Evolutionary conservation across 2,113 vertebrate species (phyloP), one percentile per base, ranked within the genome.

Genomic region (Podilymbus podiceps): DNA sequence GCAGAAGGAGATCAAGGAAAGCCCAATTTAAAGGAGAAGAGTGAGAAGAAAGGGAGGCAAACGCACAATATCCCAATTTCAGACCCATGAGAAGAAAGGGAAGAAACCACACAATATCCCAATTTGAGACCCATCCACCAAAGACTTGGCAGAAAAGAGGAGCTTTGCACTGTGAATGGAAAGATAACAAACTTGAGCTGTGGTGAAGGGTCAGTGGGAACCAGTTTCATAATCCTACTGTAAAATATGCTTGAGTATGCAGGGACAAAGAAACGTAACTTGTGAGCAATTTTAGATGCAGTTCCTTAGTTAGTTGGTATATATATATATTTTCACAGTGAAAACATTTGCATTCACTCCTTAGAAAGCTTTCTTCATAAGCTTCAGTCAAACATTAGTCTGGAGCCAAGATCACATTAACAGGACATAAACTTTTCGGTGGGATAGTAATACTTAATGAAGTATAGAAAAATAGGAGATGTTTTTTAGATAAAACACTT

Each of bases 131-230:
- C 95, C 97, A 95, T 93, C 85, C 96, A 97, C 96, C 97, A 95
- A 82, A 97, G 87, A 50, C 35, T 76, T 85, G 53, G 50, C 74
- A 97, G 88, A 87, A 91, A 94, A 93, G 55, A 92, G 42, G 56
- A 97, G 56, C 72, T 93, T 90, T 90, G 85, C 49, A 76, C 14
- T 47, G 73, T 1, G 12, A 66, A 62, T n/a, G 63, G 82, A 90
- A 91, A 85, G 56, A 13, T 25, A 94, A 94, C 96, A 97, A 97
- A 98, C 97, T 98, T 98, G 97, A 98, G 97, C 71, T 96, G 64
- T 97, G 94, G 97, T 98, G 96, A 96, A 94, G 71, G 52, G 72
- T 71, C 72, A 69, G 18, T 18, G 60, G 92, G 95, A 94, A 96
- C 79, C 20, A n/a, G 35, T 52, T 91, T 47, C 46, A 53, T 63